Evolutionary conservation across 2,888 invertebrate genomes (phyloP).

Genomic region (Ormyrus thymus): DNA sequence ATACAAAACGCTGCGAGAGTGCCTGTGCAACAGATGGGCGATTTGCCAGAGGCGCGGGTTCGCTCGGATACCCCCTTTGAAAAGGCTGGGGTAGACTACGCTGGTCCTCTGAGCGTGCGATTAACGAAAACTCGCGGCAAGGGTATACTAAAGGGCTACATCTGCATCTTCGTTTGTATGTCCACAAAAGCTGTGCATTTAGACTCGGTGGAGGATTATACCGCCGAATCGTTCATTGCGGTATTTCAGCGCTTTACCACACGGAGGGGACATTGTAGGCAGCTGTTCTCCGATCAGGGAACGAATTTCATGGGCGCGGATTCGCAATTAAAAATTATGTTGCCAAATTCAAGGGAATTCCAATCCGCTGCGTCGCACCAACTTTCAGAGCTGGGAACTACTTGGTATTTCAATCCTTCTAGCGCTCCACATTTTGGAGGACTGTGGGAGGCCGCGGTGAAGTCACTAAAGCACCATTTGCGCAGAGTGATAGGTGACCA

Average conservation of each 20-base stretch:
- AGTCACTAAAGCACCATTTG: slow-evolving; percentile 57
- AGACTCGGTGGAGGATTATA: not conserved
- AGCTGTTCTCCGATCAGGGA: not conserved
- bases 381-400: not conserved
- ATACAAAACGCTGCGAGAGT: too few relatives aligned
- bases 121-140: not conserved
- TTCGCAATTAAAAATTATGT: not conserved
- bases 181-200: not conserved
- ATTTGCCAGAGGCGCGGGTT: not conserved
- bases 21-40: too few relatives aligned
- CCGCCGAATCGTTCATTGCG: not conserved
- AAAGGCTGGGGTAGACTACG: not conserved
- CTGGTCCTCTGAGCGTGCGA: not conserved
- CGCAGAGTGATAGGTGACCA: too few relatives aligned
- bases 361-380: too few relatives aligned
- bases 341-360: not conserved
- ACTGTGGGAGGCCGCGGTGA: too few relatives aligned
- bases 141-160: not conserved
- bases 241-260: not conserved
- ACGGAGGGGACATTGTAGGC: not conserved
- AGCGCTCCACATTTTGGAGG: not conserved
- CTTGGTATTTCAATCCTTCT: not conserved
- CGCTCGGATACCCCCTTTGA: not conserved
- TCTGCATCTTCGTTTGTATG: slow-evolving; percentile 9
- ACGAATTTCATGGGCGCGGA: not conserved